Base-by-base conservation (phyloP, 2,797 vertebrate genomes). In the Sternarchorhynchus goeldii region DNA sequence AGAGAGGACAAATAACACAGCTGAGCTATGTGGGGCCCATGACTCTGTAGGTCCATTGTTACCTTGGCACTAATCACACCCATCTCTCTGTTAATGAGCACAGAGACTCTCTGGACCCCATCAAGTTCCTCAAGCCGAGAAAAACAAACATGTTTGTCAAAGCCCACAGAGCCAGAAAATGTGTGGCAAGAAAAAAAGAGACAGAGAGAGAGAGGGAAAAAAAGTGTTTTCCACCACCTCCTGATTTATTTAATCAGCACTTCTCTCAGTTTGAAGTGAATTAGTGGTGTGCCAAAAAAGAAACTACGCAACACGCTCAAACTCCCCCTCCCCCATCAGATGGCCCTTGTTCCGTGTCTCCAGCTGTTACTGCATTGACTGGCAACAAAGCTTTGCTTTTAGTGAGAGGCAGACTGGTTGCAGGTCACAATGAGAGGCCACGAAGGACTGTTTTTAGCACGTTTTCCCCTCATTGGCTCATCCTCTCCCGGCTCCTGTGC, bases 221-320 rank as follows among this genome's bases (percentile, higher is more conserved):
- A 75, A 79, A 18, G 32, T 17, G 29, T 58, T 58, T 88, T 89
- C 87, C 87, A 82, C 90, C 87, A 88, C 84, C 57, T 67, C 79
- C 78, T 77, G 78, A 84, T 86, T 88, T 87, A 89, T 88, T 86
- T 85, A 87, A 90, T 89, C 86, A 90, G 85, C 82, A 79, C 77
- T 71, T 78, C 86, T 88, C 87, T 85, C 85, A 85, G 85, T 87
- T 78, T 85, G 85, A 83, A 83, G 84, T 77, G 76, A 89, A 87
- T 90, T 88, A 88, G 64, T 53, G 55, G 63, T 21, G 36, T 63
- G 77, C 73, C 58, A 80, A 68, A 73, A 75, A 73, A 76, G 66
- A 63, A 78, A 57, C 62, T 68, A 18, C 71, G 41, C 53, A 2
- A 56, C 55, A 39, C 65, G 67, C 29, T 66, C 25, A 25, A 1